Conservation (phyloP, 2,113 vertebrate genomes). For the Callorhinus ursinus region DNA sequence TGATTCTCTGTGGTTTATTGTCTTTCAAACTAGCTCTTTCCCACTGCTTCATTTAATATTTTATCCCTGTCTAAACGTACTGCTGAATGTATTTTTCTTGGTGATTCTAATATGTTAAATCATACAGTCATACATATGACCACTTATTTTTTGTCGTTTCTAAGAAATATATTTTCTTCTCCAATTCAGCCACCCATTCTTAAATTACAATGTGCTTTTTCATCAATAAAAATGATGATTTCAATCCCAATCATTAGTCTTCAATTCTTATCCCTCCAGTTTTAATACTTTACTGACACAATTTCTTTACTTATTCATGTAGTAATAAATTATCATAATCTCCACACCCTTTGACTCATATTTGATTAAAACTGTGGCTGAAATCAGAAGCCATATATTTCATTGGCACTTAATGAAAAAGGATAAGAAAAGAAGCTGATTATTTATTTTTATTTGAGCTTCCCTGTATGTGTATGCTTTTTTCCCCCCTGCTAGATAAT, state of each 20-base stretch:
- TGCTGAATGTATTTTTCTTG: not conserved
- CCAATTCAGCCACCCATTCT: not conserved
- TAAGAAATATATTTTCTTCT: not conserved
- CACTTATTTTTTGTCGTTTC: conserved; percentile 3
- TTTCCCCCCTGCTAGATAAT: not conserved
- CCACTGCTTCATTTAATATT: not conserved
- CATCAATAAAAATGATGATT: conserved; percentile 8
- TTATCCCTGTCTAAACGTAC: not conserved
- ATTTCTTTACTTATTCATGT: conserved; percentile 28
- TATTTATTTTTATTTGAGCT: not conserved
- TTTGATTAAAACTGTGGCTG: conserved; percentile 2
- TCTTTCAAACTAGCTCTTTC: not conserved
- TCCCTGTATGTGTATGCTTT: not conserved
- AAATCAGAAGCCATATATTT: not conserved
- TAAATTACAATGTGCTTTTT: not conserved
- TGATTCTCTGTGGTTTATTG: not conserved
- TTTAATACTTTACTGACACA: not conserved
- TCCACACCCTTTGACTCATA: not conserved
- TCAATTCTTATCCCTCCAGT: not conserved
- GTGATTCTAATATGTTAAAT: not conserved
- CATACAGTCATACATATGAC: not conserved
- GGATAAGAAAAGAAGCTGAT: not conserved
- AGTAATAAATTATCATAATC: not conserved
- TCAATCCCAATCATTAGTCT: not conserved
- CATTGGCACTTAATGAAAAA: not conserved